Evolutionary conservation across 2,113 vertebrate genomes (phyloP).

Genomic region (Elachura formosa): DNA sequence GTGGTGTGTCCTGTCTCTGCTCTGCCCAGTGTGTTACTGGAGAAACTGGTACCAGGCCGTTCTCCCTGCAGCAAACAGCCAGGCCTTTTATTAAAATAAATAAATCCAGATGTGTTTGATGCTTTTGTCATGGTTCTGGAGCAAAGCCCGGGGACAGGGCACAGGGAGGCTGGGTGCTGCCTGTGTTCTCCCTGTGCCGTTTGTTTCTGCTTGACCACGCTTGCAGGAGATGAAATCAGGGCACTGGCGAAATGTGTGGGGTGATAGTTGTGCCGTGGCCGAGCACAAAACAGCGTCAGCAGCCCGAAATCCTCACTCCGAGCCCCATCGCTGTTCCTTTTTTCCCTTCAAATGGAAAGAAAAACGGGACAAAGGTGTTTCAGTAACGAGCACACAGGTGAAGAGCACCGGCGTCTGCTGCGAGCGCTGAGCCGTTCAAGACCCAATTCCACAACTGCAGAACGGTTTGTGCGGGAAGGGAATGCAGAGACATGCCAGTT

Average conservation of each 20-base stretch:
- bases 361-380: not conserved
- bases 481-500: not conserved
- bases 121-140: not conserved
- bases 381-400: not conserved
- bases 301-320: not conserved
- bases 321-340: not conserved
- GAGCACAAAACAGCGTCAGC: accelerated
- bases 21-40: not conserved
- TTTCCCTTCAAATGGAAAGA: too few relatives aligned
- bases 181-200: not conserved
- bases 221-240: not conserved
- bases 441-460: not conserved
- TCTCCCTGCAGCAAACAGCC: not conserved
- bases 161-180: not conserved
- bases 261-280: too few relatives aligned
- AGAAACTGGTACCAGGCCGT: not conserved
- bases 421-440: too few relatives aligned
- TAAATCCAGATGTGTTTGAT: not conserved
- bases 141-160: not conserved
- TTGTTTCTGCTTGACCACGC: not conserved
- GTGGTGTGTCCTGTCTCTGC: slow-evolving; percentile 7
- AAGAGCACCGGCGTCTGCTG: not conserved
- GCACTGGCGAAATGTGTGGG: not conserved
- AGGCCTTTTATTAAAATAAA: slow-evolving; percentile 36
- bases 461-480: not conserved